Base-by-base conservation (phyloP, 2,113 vertebrate genomes). In the Rhea pennata region DNA sequence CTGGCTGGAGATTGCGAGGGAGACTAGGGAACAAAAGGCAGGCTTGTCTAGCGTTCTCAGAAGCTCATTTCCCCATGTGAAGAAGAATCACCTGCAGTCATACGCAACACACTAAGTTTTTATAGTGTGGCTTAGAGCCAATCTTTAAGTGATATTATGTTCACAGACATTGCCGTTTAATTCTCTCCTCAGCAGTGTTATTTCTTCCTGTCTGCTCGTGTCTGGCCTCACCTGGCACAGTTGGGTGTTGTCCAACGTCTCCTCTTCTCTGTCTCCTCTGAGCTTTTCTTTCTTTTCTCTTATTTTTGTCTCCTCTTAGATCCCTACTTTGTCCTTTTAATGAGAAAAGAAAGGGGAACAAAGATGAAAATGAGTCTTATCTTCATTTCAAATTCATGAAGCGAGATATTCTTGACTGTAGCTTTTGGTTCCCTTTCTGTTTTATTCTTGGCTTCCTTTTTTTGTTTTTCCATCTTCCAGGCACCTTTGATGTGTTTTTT, bases 1-100 rank as follows among this genome's bases (percentile, higher is more conserved):
- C 17, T 40, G 40, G 31, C 73, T 48, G 53, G 80, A 56, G 54
- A 4, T 64, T 0, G 0, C 1, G 0, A 4, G 29, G 36, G 12
- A 39, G 46, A 71, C 46, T 69, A 27, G 74, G 64, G 42, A 9
- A 39, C 33, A 5, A 17, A 42, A 21, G 24, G 5, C 66, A 1
- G 3, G 81, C 27, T 31, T 11, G 10, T 3, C 26, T 24, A 21
- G 23, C 26, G 27, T 58, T 75, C 86, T 53, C 67, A 70, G 88
- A 6, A 80, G 66, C 39, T 75, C 9, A 0, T 1, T 2, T 65
- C 53, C 44, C 2, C 1, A 1, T 26, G 29, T 48, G 51, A 24
- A 62, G 44, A 24, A 62, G 42, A 9, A 65, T 15, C 61, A 15
- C 54, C 21, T 91, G 46, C 65, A 48, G 42, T 31, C 8, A 5